A percentile compares a stretch with the other conserved stretches of the same genome.
phyloP scores from a whole-genome alignment of 2,797 vertebrate genomes.

The Melanotaenia parkinsoni region DNA sequence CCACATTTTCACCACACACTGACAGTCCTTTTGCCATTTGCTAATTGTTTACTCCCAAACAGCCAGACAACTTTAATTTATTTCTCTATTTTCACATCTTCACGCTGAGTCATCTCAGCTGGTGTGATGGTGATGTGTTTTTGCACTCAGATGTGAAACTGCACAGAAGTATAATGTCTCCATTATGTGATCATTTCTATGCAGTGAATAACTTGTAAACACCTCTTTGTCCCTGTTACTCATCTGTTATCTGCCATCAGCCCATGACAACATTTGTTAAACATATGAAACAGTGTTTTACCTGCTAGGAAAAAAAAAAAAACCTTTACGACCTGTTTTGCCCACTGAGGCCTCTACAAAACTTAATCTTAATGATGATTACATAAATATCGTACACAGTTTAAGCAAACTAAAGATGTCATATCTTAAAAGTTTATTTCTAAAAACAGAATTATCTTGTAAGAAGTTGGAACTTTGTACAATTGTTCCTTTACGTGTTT shows the following conservation, averaged over 20 bases:
- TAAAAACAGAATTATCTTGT: too few relatives aligned
- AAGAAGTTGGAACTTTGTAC: too few relatives aligned
- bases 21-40: neutral
- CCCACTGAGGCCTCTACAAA: too few relatives aligned
- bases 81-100: neutral
- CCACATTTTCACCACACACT: conserved; percentile 27
- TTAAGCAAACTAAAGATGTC: too few relatives aligned
- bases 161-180: neutral
- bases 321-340: too few relatives aligned
- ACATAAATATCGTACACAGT: too few relatives aligned
- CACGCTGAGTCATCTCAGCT: neutral
- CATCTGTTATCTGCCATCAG: neutral
- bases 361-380: too few relatives aligned
- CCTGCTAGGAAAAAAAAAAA: neutral
- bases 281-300: neutral
- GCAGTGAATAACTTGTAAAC: neutral
- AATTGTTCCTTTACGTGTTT: too few relatives aligned
- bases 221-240: neutral
- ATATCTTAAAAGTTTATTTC: too few relatives aligned
- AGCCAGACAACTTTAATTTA: too few relatives aligned
- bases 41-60: neutral
- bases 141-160: rapidly evolving
- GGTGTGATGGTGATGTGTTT: neutral
- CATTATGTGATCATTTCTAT: neutral
- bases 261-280: neutral